A percentile compares a stretch with the other conserved stretches of the same genome.
Evolutionary conservation across 2,888 invertebrate species (phyloP).

Genomic region (Aphelenchoides bicaudatus): DNA sequence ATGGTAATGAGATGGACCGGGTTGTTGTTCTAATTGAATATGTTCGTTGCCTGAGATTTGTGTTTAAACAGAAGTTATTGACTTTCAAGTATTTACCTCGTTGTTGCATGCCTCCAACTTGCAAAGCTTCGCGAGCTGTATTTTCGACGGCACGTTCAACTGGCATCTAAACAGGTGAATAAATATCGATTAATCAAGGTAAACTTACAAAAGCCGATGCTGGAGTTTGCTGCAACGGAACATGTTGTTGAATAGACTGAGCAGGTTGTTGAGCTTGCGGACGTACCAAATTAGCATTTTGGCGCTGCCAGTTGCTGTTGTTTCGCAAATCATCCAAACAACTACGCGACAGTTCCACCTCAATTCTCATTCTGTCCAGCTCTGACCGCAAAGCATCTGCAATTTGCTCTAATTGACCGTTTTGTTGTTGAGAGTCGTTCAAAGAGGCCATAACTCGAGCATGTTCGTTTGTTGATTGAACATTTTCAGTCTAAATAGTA

Average conservation of each 20-base stretch:
- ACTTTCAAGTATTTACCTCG: no score
- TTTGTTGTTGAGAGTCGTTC: conserved; percentile 7
- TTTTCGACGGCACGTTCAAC: conserved; percentile 1
- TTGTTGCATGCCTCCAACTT: no score
- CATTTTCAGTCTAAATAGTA: conserved; percentile 3
- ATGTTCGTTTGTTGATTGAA: conserved; percentile 2
- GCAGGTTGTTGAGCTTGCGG: neutral
- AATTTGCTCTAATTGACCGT: conserved; percentile 19
- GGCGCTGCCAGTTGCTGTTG: conserved; percentile 5
- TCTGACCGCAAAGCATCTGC: conserved; percentile 19
- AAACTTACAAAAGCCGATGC: neutral
- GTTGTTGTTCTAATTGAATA: no score
- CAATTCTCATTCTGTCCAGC: conserved; percentile 24
- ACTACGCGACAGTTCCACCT: conserved; percentile 34
- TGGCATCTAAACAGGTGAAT: neutral
- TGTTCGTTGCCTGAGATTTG: no score
- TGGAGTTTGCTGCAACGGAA: neutral
- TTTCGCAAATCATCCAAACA: conserved; percentile 32
- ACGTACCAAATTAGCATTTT: no score
- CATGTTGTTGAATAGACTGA: neutral
- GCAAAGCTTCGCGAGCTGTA: neutral
- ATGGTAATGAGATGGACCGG: conserved; percentile 7
- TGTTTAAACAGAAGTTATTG: no score
- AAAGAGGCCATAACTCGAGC: neutral
- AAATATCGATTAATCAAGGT: no score